Base-by-base conservation (phyloP, 2,888 invertebrate genomes). In the Cheilosia vulpina region DNA sequence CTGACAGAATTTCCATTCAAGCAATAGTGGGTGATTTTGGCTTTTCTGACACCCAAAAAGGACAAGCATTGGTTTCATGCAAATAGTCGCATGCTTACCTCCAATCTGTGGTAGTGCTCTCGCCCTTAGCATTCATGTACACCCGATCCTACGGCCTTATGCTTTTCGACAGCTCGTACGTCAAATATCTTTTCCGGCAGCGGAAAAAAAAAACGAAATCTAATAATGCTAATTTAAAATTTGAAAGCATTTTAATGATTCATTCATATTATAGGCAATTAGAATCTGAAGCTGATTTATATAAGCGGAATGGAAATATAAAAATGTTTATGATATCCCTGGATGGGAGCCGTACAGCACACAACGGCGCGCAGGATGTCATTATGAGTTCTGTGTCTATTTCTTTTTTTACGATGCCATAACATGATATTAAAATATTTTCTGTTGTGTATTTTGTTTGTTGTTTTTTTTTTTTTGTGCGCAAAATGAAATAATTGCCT, bases 231-330 rank as follows among this genome's bases (percentile, higher is more conserved):
- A 63, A 78, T 80, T 66, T 73, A 53, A 73, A 80, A 53, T 60
- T 50, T 72, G 53, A 72, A 80, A 34, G 55, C 65, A 45, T 43
- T 72, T 80, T 80, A 66, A 80, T 73, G 66, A 60, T 45, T 73
- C 72, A 60, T 73, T 80, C 66, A 73, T 65, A 72, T 73, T 66
- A 80, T 66, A 66, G 73, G 72, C 65, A 80, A 80, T 80, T 80
- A 80, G 79, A 68, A 80, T 72, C 43, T 66, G 79, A 66, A 65
- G 79, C 53, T 79, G 65, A 79, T 79, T 79, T 72, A 65, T 79
- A 52, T 58, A 52, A 65, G 75, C 62, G 53, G 21, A 71, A 55
- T 45, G 52, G 41, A 80, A 73, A 73, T 66, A 38, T 60, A 31
- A 15, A 13, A 24, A 24, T 47, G 58, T 79, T 79, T 79, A 79